Conservation (phyloP, 2,888 invertebrate species). For the Drosophila borborema region DNA sequence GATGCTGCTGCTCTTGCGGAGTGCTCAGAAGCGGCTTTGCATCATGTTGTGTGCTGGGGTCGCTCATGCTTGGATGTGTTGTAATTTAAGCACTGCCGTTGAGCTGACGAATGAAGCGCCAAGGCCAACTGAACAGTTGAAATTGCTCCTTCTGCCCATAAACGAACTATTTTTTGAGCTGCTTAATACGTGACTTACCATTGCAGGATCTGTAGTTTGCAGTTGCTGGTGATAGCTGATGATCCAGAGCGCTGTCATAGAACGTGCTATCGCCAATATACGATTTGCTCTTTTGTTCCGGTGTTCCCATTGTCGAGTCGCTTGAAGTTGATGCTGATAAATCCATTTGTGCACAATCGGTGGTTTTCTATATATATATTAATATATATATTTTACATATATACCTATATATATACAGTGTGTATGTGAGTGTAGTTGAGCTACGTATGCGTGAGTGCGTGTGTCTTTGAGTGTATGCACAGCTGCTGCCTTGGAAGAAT, state of each 20-base stretch:
- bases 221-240: conserved; percentile 63
- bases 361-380: conserved; percentile 30
- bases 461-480: conserved; percentile 50
- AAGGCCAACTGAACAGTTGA: conserved; percentile 23
- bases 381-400: conserved; percentile 8
- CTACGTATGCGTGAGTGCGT: conserved; percentile 15
- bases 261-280: conserved; percentile 68
- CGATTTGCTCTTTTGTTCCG: conserved; percentile 49
- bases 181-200: conserved; percentile 58
- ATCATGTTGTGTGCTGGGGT: background rate
- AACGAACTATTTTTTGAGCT: background rate
- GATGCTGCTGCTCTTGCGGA: background rate
- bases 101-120: conserved; percentile 10
- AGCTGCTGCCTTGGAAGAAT: conserved; percentile 73
- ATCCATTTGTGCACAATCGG: conserved; percentile 59
- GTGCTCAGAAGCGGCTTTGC: background rate
- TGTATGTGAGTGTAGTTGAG: conserved; percentile 6
- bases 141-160: background rate
- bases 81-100: background rate
- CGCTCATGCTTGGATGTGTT: conserved; percentile 17
- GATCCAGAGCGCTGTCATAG: conserved; percentile 83
- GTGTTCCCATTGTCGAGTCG: conserved; percentile 52
- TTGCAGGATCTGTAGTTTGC: conserved; percentile 75
- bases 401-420: background rate
- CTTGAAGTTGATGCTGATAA: conserved; percentile 59